phyloP scores from a whole-genome alignment of 2,888 invertebrate genomes.

The Torymus tubicola region DNA sequence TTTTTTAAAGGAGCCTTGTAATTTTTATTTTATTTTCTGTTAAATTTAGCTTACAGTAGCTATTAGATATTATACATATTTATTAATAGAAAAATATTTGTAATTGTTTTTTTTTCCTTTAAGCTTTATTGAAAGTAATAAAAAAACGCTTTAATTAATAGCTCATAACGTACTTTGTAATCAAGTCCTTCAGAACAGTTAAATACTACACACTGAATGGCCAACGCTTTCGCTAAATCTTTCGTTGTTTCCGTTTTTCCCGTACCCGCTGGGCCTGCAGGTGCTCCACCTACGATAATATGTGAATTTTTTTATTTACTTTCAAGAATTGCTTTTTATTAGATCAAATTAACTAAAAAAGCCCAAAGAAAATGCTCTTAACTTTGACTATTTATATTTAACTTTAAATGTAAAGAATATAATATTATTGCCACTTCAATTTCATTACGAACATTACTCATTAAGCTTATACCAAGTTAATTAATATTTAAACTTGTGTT shows the following conservation, averaged over 20 bases:
- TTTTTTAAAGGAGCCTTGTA: background rate
- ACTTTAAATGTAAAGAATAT: background rate
- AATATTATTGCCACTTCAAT: background rate
- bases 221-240: conserved; percentile 91
- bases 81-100: too few species aligned
- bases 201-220: conserved; percentile 93
- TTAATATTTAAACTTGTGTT: too few species aligned
- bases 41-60: too few species aligned
- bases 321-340: background rate
- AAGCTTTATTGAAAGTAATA: background rate
- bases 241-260: conserved; percentile 96
- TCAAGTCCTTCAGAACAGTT: conserved; percentile 91
- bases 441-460: background rate
- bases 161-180: conserved; percentile 75
- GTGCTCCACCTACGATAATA: conserved; percentile 84
- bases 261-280: conserved; percentile 92
- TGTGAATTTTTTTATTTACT: background rate
- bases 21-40: background rate
- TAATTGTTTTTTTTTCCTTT: background rate
- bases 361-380: too few species aligned
- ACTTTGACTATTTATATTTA: too few species aligned
- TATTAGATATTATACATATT: too few species aligned
- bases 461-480: too few species aligned
- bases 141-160: background rate
- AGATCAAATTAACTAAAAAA: too few species aligned